phyloP scores from a whole-genome alignment of 2,888 invertebrate species.

The Sarcophaga caerulescens region DNA sequence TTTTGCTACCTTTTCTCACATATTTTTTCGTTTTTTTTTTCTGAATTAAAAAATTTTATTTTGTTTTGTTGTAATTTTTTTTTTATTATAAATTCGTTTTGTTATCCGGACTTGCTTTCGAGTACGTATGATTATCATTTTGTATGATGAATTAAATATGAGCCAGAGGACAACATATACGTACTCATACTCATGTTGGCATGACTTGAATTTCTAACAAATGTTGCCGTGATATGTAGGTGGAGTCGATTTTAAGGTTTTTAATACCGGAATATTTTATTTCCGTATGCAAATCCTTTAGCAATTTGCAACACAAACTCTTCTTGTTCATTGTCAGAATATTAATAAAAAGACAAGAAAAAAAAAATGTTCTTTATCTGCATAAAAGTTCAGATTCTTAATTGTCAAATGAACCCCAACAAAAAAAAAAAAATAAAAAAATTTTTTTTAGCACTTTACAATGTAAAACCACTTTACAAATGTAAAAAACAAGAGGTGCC shows the following conservation, averaged over 20 bases:
- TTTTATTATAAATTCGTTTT: conserved; percentile 3
- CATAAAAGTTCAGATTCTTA: neutral
- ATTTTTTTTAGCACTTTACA: no score
- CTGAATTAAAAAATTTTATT: conserved; percentile 11
- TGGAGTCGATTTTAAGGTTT: neutral
- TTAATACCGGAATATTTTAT: neutral
- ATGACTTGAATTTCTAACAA: no score
- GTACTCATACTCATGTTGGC: no score
- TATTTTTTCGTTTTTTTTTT: neutral
- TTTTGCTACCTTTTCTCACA: conserved; percentile 32
- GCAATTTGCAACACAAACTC: neutral
- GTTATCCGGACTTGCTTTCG: conserved; percentile 49
- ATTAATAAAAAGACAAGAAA: neutral
- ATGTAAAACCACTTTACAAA: no score
- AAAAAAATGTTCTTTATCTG: neutral
- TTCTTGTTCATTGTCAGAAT: neutral
- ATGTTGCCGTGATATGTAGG: neutral
- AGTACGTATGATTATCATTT: conserved; percentile 37
- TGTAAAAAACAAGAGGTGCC: no score
- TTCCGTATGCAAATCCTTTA: neutral
- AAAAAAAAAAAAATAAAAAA: no score
- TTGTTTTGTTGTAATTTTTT: neutral
- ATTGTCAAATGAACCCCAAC: neutral
- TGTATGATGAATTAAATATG: conserved; percentile 59
- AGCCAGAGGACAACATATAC: neutral